phyloP scores from a whole-genome alignment of 2,113 vertebrate genomes.

The Ploceus nigricollis region DNA sequence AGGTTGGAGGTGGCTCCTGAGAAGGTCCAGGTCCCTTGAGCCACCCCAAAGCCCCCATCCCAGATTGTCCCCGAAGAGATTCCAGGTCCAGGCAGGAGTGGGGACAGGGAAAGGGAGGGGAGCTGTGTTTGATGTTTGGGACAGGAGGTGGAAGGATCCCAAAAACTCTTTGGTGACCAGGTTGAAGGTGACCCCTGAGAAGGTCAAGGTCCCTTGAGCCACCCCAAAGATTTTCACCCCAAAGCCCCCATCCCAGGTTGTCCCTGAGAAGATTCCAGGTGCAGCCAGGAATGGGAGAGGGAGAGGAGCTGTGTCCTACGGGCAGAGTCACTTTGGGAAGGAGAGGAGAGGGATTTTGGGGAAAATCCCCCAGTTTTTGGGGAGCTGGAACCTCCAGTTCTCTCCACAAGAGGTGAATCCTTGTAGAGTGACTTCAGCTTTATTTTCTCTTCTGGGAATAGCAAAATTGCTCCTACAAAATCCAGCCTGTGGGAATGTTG shows the following conservation, averaged over 20 bases:
- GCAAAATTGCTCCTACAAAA: not conserved
- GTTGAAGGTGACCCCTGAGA: not conserved
- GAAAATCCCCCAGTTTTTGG: not conserved
- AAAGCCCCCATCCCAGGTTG: not conserved
- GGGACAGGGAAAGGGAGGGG: fast-evolving
- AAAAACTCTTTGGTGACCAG: not conserved
- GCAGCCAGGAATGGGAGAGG: not conserved
- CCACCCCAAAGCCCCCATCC: too few species aligned
- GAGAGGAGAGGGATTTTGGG: not conserved
- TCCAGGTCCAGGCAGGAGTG: not conserved
- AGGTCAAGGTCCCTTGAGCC: too few species aligned
- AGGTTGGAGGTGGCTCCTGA: too few species aligned
- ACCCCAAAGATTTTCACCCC: not conserved
- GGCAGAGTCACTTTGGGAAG: fast-evolving
- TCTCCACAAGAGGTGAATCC: fast-evolving
- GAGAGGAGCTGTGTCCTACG: not conserved
- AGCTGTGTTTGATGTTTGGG: not conserved
- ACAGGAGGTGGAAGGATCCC: not conserved
- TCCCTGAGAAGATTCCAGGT: not conserved
- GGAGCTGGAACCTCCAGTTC: not conserved
- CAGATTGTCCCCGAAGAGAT: too few species aligned
- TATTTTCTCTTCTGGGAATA: not conserved
- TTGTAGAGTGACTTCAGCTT: fast-evolving
- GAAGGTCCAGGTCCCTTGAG: too few species aligned
- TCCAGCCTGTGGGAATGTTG: not conserved